Evolutionary conservation across 2,113 vertebrate genomes (phyloP).

Genomic region (Oreochromis spilurus): DNA sequence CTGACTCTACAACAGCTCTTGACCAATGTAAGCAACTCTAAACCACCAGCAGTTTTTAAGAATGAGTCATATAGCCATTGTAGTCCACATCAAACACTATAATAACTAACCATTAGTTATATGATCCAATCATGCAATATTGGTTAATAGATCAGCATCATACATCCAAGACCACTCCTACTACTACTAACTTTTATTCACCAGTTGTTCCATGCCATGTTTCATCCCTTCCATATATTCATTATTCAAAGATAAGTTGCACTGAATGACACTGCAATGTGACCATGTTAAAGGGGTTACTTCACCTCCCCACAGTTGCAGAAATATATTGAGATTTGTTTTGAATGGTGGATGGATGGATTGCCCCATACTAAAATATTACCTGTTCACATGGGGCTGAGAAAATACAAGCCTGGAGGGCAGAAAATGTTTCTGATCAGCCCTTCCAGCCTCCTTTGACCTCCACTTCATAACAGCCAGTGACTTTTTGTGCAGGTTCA

Average conservation of each 20-base stretch:
- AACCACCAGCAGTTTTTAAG: background rate
- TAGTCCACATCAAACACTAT: background rate
- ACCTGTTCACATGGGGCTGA: constrained; percentile 1
- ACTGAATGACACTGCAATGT: background rate
- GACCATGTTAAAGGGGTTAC: background rate
- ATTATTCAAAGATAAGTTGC: background rate
- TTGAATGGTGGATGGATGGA: background rate
- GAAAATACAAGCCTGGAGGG: background rate
- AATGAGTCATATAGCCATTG: background rate
- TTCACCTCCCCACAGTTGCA: background rate
- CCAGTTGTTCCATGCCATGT: background rate
- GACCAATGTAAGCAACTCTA: background rate
- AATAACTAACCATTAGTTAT: background rate
- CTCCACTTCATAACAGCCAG: background rate
- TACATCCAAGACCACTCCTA: background rate
- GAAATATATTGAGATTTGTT: background rate
- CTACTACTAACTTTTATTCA: background rate
- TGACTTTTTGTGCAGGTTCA: background rate
- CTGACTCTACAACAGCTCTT: background rate
- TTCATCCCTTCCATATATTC: background rate
- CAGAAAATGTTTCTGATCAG: background rate
- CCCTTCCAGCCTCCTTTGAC: constrained; percentile 12
- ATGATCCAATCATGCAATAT: background rate
- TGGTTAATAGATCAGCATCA: background rate
- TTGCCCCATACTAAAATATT: constrained; percentile 16